Evolutionary conservation across 1,140 invertebrate genomes (phyloP).

Genomic region (Papilio glaucus): DNA sequence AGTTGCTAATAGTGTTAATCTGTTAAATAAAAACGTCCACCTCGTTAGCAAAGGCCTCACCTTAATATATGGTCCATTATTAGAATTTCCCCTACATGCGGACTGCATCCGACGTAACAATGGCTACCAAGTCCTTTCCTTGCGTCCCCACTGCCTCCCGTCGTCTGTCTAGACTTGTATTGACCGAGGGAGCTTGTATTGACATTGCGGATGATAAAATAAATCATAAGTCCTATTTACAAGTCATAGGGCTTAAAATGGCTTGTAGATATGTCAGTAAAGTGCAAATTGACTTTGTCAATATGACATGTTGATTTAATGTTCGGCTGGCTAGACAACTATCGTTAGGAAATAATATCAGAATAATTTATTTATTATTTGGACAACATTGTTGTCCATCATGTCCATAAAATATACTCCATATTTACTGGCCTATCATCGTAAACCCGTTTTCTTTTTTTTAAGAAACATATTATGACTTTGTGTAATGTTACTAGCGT

Average conservation of each 20-base stretch:
- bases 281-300: too few relatives aligned
- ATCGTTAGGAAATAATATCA: not conserved
- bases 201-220: not conserved
- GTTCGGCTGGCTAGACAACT: not conserved
- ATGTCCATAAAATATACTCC: not conserved
- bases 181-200: not conserved
- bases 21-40: too few relatives aligned
- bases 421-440: too few relatives aligned
- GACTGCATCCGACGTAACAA: not conserved
- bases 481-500: not conserved
- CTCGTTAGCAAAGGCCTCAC: too few relatives aligned
- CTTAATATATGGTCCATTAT: too few relatives aligned
- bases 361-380: not conserved
- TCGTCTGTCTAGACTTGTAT: slow-evolving; percentile 3
- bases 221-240: not conserved
- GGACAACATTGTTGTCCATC: not conserved
- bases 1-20: too few relatives aligned
- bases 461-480: not conserved
- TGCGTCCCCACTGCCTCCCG: not conserved
- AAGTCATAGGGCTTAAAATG: not conserved
- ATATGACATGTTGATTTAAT: not conserved
- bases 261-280: not conserved
- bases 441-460: not conserved
- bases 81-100: not conserved
- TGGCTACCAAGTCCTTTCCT: not conserved